phyloP scores from a whole-genome alignment of 2,113 vertebrate species.

The Abramis brama region DNA sequence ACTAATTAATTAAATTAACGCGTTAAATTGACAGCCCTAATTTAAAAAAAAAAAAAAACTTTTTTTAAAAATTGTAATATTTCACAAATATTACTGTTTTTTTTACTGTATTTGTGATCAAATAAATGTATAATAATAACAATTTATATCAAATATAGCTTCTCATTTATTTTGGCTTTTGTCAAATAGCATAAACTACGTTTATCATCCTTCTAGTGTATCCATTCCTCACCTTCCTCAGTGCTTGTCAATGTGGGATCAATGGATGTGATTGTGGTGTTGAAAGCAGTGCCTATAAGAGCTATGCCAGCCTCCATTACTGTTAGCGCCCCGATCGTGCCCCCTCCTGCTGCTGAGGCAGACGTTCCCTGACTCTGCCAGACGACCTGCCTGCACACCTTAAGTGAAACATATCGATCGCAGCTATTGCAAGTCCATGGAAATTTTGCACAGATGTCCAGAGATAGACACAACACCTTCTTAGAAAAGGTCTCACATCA shows the following conservation, averaged over 20 bases:
- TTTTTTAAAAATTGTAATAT: background rate
- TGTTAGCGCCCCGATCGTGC: conserved; percentile 19
- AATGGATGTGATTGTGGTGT: conserved; percentile 63
- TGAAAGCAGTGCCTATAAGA: conserved; percentile 57
- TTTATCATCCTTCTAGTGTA: background rate
- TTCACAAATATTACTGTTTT: too few species aligned
- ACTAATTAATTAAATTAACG: too few species aligned
- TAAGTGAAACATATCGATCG: conserved; percentile 74
- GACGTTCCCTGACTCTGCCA: conserved; percentile 52
- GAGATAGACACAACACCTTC: conserved; percentile 25
- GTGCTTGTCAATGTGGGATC: conserved; percentile 66
- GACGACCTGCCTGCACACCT: conserved; percentile 69
- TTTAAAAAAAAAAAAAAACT: too few species aligned
- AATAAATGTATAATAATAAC: background rate
- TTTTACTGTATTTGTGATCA: background rate
- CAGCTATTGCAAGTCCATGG: conserved; percentile 54
- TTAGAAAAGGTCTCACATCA: conserved; percentile 42
- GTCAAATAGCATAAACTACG: background rate
- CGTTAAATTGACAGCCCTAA: too few species aligned
- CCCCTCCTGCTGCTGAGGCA: conserved; percentile 14
- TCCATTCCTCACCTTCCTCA: conserved; percentile 23
- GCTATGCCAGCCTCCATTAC: conserved; percentile 68
- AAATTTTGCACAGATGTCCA: conserved; percentile 55
- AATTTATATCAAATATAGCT: background rate
- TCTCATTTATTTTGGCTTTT: background rate